Conservation (phyloP, 2,113 vertebrate genomes). For the Megaceryle torquata region DNA sequence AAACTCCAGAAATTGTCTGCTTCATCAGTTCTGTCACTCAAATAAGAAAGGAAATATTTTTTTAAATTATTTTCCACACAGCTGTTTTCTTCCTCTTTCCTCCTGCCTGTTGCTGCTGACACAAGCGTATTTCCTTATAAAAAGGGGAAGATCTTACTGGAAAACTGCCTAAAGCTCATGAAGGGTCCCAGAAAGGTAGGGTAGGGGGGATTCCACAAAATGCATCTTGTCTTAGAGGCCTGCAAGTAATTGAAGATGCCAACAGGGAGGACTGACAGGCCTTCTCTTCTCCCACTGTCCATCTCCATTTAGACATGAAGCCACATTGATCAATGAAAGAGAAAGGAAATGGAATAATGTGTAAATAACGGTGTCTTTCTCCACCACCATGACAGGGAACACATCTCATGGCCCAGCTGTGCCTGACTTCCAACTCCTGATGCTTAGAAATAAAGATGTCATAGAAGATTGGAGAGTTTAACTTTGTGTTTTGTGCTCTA, state of each 20-base stretch:
- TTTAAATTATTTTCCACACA: slow-evolving; percentile 18
- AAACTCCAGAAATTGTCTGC: slow-evolving; percentile 16
- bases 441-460: neutral
- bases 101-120: slow-evolving; percentile 37
- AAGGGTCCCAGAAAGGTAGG: neutral
- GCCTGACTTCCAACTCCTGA: neutral
- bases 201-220: neutral
- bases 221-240: neutral
- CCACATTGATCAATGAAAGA: neutral
- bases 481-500: neutral
- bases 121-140: neutral
- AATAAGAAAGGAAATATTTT: slow-evolving; percentile 5
- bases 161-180: slow-evolving; percentile 26
- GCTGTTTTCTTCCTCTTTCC: slow-evolving; percentile 56
- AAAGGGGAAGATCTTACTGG: slow-evolving; percentile 54
- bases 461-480: neutral
- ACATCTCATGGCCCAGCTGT: neutral
- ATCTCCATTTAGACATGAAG: neutral
- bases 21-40: slow-evolving; percentile 62
- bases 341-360: neutral
- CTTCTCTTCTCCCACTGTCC: neutral
- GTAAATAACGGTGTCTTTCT: neutral
- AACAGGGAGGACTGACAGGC: neutral
- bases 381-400: neutral
- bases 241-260: neutral